A percentile compares a stretch with the other conserved stretches of the same genome.
These are phyloP conservation scores for Simalia tracyae DNA, from an alignment of 2,797 vertebrate species.

Conservation along the genomic window DNA sequence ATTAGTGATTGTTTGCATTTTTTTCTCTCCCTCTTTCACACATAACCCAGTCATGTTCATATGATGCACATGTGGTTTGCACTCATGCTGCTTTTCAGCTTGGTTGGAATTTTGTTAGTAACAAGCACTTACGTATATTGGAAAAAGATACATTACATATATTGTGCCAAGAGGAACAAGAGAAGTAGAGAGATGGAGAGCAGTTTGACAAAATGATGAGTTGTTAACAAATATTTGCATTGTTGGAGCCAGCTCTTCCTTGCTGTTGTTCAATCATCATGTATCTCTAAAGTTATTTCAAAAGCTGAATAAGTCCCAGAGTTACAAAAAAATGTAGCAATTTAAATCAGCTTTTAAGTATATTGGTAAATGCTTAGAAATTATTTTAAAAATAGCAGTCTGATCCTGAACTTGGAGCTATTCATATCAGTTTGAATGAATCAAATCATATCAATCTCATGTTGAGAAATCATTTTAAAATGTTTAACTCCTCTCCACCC, in stretches of 20 bases:
- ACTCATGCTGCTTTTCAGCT: not conserved
- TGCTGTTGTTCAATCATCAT: not conserved
- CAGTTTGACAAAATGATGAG: not conserved
- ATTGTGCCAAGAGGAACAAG: not conserved
- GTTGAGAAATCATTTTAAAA: conserved; percentile 19
- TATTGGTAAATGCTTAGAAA: not conserved
- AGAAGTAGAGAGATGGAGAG: not conserved
- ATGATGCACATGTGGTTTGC: not conserved
- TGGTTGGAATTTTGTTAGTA: not conserved
- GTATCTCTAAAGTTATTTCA: not conserved
- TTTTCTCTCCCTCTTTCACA: not conserved
- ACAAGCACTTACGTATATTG: not conserved
- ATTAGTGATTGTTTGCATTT: not conserved
- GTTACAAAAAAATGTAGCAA: not conserved
- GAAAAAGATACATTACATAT: not conserved
- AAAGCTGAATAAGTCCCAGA: not conserved
- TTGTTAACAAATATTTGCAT: not conserved
- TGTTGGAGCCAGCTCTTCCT: not conserved
- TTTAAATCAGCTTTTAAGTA: not conserved
- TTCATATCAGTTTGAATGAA: not conserved
- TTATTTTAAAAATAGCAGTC: not conserved
- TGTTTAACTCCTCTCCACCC: not conserved
- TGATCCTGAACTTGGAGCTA: not conserved
- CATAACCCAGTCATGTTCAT: not conserved
- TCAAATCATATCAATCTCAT: not conserved